Percentiles rank a stretch among this genome's conserved stretches.
Evolutionary conservation across 1,140 invertebrate species (phyloP).

Genomic region (Halyomorpha halys): DNA sequence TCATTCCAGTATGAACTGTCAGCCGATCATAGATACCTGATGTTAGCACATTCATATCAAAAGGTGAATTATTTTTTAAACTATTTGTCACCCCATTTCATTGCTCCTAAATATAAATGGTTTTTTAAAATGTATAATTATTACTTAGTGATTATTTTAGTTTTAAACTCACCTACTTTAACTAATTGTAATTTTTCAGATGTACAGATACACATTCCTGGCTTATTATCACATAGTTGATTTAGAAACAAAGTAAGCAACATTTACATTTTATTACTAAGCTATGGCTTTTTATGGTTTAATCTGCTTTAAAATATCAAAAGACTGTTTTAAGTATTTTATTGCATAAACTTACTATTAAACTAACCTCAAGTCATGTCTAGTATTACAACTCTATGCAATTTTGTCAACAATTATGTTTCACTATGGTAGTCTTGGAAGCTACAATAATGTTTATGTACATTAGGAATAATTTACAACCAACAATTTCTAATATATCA

Average conservation of each 20-base stretch:
- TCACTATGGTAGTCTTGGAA: too few species aligned
- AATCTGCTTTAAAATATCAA: too few species aligned
- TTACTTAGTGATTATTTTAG: neutral
- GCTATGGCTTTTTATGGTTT: too few species aligned
- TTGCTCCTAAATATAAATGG: slow-evolving; percentile 9
- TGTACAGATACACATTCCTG: slow-evolving; percentile 39
- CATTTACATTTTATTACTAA: too few species aligned
- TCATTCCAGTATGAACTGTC: slow-evolving; percentile 43
- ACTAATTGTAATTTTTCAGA: slow-evolving; percentile 33
- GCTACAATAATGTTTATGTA: too few species aligned
- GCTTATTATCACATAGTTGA: slow-evolving; percentile 35
- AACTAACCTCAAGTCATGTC: too few species aligned
- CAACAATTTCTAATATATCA: too few species aligned
- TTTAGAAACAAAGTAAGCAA: slow-evolving; percentile 34
- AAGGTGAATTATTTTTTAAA: slow-evolving; percentile 37
- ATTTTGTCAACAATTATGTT: too few species aligned
- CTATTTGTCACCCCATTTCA: neutral
- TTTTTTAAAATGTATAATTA: neutral
- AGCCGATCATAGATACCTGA: slow-evolving; percentile 41
- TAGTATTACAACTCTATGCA: too few species aligned
- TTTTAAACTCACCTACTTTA: neutral
- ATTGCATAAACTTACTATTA: too few species aligned
- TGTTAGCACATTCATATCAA: slow-evolving; percentile 40
- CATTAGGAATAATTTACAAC: too few species aligned
- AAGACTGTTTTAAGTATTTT: too few species aligned